Conservation (phyloP, 1,140 invertebrate genomes). For the Drosophila ohnishii region DNA sequence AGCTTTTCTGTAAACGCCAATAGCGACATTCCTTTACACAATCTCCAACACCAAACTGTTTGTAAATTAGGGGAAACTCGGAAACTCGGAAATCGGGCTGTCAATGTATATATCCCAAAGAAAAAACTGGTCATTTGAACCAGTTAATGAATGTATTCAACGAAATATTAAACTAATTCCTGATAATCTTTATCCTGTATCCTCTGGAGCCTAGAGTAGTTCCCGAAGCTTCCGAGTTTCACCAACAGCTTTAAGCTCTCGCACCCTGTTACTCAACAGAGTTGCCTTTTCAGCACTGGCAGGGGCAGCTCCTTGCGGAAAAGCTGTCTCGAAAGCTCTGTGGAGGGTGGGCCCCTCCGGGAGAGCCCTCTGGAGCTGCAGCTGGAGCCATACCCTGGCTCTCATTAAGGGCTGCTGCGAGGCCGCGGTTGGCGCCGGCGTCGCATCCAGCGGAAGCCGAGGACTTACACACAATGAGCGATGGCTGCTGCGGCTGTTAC, state of each 20-base stretch:
- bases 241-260: conserved; percentile 44
- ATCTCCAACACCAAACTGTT: no score
- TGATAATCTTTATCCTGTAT: not conserved
- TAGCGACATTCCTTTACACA: no score
- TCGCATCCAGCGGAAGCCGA: conserved; percentile 16
- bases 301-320: conserved; percentile 15
- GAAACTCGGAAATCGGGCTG: not conserved
- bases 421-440: conserved; percentile 11
- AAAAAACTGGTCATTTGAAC: no score
- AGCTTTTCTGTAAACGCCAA: conserved; percentile 12
- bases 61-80: not conserved
- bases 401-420: conserved; percentile 61
- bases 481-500: conserved; percentile 18
- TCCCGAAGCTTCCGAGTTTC: conserved; percentile 26
- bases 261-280: conserved; percentile 9
- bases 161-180: not conserved
- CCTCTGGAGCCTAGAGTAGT: not conserved
- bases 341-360: not conserved
- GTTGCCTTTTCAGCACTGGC: not conserved
- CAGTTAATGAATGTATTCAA: not conserved
- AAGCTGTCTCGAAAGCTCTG: conserved; percentile 29
- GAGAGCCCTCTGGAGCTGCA: conserved; percentile 17
- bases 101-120: no score
- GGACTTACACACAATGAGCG: conserved; percentile 34
- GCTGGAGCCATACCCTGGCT: conserved; percentile 10